Conservation (phyloP, 2,888 invertebrate genomes). For the Melinaea marsaeus region DNA sequence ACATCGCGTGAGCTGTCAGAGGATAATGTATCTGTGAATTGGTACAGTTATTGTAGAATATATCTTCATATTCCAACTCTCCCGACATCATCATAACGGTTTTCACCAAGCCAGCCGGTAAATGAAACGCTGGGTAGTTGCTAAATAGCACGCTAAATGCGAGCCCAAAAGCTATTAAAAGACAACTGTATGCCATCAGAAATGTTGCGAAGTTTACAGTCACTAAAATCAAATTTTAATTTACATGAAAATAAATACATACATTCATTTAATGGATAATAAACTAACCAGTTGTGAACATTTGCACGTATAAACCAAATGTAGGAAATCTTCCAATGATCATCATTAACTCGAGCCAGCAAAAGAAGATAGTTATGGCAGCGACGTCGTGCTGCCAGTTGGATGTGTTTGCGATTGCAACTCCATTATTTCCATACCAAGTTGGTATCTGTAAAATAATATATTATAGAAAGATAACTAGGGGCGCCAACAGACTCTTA, state of each 20-base stretch:
- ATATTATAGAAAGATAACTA: too few relatives aligned
- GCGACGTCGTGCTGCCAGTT: conserved; percentile 89
- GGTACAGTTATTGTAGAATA: conserved; percentile 81
- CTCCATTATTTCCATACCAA: conserved; percentile 56
- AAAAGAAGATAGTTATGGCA: conserved; percentile 86
- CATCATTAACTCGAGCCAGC: conserved; percentile 92
- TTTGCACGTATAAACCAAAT: conserved; percentile 91
- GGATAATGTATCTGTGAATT: conserved; percentile 79
- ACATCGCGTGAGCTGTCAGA: conserved; percentile 85
- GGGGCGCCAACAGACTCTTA: too few relatives aligned
- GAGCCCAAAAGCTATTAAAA: conserved; percentile 87
- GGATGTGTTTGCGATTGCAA: conserved; percentile 55
- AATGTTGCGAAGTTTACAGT: conserved; percentile 90
- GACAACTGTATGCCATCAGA: conserved; percentile 86
- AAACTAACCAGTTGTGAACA: conserved; percentile 85
- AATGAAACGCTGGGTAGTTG: conserved; percentile 84
- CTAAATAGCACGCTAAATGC: conserved; percentile 90
- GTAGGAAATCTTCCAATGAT: conserved; percentile 90
- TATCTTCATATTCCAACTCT: conserved; percentile 90
- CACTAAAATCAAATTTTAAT: conserved; percentile 66
- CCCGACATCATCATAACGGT: conserved; percentile 94
- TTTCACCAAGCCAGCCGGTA: conserved; percentile 82
- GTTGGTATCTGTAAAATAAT: conserved; percentile 56
- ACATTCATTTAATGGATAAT: not conserved
- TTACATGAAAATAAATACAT: not conserved